Percentiles rank a stretch among this genome's conserved stretches.
Conservation (phyloP, 2,113 vertebrate genomes). For the Macroglossus sobrinus region DNA sequence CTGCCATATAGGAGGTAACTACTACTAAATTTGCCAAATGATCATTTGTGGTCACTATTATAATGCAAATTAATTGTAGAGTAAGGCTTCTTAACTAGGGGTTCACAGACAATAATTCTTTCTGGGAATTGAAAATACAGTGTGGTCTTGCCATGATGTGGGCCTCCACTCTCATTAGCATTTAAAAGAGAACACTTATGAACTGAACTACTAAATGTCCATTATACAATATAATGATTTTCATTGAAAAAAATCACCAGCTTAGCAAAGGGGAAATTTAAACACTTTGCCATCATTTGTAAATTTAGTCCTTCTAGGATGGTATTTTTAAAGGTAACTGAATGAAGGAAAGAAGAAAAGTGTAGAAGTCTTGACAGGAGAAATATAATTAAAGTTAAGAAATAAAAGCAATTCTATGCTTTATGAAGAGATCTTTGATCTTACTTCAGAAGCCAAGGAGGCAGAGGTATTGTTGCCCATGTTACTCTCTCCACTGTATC, state of each 20-base stretch:
- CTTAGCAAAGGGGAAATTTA: conserved; percentile 67
- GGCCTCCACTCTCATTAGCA: conserved; percentile 61
- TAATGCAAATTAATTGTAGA: not conserved
- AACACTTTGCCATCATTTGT: conserved; percentile 72
- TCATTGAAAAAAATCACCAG: conserved; percentile 69
- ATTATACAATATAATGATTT: conserved; percentile 71
- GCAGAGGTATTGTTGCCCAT: not conserved
- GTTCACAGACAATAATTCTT: conserved; percentile 25
- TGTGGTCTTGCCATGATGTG: conserved; percentile 34
- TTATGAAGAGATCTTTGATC: conserved; percentile 71
- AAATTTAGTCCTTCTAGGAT: conserved; percentile 53
- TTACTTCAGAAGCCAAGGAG: conserved; percentile 41
- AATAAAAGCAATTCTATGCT: conserved; percentile 54
- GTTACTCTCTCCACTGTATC: not conserved
- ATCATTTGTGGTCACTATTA: not conserved
- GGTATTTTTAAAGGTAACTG: conserved; percentile 66
- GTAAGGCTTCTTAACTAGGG: not conserved
- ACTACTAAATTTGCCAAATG: not conserved
- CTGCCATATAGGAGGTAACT: not conserved
- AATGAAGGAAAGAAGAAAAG: conserved; percentile 69
- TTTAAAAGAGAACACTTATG: conserved; percentile 73
- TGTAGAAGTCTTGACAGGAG: conserved; percentile 67
- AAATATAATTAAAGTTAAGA: conserved; percentile 65
- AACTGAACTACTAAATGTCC: conserved; percentile 71
- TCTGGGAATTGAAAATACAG: conserved; percentile 39